Percentiles rank a stretch among this genome's conserved stretches.
Evolutionary conservation across 1,140 invertebrate species (phyloP).

Genomic region (Choristoneura fumiferana): DNA sequence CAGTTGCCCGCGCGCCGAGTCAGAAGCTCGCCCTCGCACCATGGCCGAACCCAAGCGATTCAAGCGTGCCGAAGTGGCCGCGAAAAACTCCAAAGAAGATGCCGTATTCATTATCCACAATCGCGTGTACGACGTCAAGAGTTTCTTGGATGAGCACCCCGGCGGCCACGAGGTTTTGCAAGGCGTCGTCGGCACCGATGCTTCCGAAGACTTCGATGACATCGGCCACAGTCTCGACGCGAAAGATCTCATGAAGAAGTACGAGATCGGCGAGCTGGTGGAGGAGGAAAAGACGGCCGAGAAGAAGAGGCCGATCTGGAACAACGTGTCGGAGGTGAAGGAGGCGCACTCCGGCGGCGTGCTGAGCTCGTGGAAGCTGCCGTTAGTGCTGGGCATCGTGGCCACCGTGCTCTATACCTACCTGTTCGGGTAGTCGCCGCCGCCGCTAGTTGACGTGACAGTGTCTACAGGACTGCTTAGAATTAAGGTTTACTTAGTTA

Average conservation of each 20-base stretch:
- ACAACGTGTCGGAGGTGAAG: neutral
- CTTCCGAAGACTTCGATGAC: conserved; percentile 90
- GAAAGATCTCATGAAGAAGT: conserved; percentile 87
- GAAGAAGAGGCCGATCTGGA: conserved; percentile 37
- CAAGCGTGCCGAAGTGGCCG: conserved; percentile 69
- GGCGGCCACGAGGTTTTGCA: conserved; percentile 92
- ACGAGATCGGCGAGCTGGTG: conserved; percentile 82
- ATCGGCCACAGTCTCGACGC: conserved; percentile 93
- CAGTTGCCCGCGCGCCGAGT: conserved; percentile 25
- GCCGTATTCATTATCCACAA: conserved; percentile 79
- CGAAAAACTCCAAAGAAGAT: conserved; percentile 58
- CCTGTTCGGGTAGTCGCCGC: conserved; percentile 79
- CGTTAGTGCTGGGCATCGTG: conserved; percentile 86
- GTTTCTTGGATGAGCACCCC: conserved; percentile 87
- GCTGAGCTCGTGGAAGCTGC: conserved; percentile 84
- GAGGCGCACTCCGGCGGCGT: conserved; percentile 23
- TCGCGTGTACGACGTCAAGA: conserved; percentile 79
- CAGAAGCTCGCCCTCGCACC: conserved; percentile 28
- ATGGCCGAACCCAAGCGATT: conserved; percentile 74
- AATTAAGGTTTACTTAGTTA: neutral
- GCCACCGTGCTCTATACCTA: conserved; percentile 91
- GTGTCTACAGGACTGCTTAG: neutral
- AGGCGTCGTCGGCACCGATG: conserved; percentile 86
- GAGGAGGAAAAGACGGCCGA: conserved; percentile 49
- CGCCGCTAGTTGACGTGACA: neutral